These are phyloP conservation scores for Enteromius afrohamiltoni DNA, from an alignment of 2,797 vertebrate genomes.

Conservation along the genomic window DNA sequence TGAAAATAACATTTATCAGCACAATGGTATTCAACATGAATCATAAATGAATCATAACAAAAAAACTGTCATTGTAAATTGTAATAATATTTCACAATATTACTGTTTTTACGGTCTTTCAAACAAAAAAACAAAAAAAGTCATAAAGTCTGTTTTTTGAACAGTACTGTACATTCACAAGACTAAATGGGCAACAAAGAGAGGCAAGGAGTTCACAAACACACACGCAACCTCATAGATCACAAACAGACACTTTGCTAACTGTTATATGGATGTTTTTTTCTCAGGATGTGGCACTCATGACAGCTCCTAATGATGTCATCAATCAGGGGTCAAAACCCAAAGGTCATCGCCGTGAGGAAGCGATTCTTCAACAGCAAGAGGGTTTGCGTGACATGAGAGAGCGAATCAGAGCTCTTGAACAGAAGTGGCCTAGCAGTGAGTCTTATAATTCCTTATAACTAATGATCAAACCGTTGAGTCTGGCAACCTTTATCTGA, in stretches of 20 bases:
- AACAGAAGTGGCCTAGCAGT: constrained; percentile 67
- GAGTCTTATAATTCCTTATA: constrained; percentile 42
- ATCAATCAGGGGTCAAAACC: constrained; percentile 69
- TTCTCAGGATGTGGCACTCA: constrained; percentile 56
- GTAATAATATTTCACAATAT: not conserved
- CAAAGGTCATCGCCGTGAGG: constrained; percentile 73
- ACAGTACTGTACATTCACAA: not conserved
- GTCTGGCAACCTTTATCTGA: not conserved
- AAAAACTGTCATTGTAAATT: not conserved
- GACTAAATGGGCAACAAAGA: not conserved
- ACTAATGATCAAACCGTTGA: constrained; percentile 26
- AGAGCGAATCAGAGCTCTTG: constrained; percentile 66
- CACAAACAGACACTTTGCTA: constrained; percentile 21
- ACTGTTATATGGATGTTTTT: constrained; percentile 24
- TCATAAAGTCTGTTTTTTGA: not conserved
- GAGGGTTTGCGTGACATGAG: constrained; percentile 75
- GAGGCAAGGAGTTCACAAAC: not conserved
- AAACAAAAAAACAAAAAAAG: not conserved
- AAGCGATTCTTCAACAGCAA: constrained; percentile 73
- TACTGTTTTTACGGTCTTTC: not conserved
- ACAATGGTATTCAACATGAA: not conserved
- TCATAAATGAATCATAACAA: not conserved
- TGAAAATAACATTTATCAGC: not conserved
- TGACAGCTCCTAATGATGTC: constrained; percentile 59
- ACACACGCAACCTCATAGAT: constrained; percentile 5